Evolutionary conservation across 2,888 invertebrate species (phyloP), one percentile per base, ranked within the genome.

Genomic region (Pharmacophagus antenor): DNA sequence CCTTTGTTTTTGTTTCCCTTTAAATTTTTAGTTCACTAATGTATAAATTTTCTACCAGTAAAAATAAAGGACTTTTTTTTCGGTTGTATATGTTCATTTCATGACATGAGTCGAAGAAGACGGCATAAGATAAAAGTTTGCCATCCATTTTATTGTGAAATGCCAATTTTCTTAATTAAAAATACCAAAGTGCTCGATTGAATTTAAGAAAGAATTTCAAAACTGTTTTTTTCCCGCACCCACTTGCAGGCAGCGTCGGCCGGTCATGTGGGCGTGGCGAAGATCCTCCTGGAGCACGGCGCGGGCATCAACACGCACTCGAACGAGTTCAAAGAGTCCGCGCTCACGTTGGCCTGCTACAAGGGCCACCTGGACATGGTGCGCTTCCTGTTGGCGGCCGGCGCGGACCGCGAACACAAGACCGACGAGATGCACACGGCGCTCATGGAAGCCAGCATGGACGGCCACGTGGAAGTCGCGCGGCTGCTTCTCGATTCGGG

Each of bases 371-470:
- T 98, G 72, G 97, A 98, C 85, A 98, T 99, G 98, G 99, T 99
- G 59, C 93, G 98, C 71, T 99, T 98, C 88, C 93, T 99, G 65
- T 88, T 99, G 68, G 97, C 97, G 74, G 98, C 98, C 51, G 99
- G 99, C 64, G 98, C 98, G 18, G 98, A 99, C 87, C 93, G 98
- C 84, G 98, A 99, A 87, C 99, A 99, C 92, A 99, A 99, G 92
- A 99, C 99, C 8, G 99, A 99, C 83, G 99, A 99, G 91, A 98
- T 99, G 98, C 99, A 99, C 88, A 99, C 99, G 23, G 99, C 99
- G 48, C 92, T 99, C 48, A 99, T 99, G 99, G 99, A 99, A 88
- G 99, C 99, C 56, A 98, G 98, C 63, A 99, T 99, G 99, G 99
- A 99, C 85, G 99, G 99, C 0, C 99, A 99, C 80, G 98, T 99